These are phyloP conservation scores for Plecotus auritus DNA, from an alignment of 2,113 vertebrate species.

Conservation along the genomic window DNA sequence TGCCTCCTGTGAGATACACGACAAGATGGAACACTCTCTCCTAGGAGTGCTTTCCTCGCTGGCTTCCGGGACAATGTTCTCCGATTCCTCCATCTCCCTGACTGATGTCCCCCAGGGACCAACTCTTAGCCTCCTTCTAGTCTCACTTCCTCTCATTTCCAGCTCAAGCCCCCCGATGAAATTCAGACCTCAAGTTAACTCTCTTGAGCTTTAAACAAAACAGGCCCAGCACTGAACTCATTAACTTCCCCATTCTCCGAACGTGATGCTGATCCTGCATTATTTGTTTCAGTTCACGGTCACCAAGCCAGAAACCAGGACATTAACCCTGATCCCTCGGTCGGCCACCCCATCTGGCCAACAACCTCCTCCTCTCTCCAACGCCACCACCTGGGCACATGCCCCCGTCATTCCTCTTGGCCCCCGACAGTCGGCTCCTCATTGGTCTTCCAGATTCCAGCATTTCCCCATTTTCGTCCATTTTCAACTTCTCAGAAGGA, in stretches of 20 bases:
- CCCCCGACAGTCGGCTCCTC: not conserved
- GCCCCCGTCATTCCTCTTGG: not conserved
- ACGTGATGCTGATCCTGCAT: not conserved
- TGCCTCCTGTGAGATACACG: not conserved
- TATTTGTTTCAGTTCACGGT: not conserved
- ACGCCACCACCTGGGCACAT: accelerated
- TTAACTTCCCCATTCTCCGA: not conserved
- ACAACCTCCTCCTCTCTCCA: not conserved
- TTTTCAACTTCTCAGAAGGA: not conserved
- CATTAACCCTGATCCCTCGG: not conserved
- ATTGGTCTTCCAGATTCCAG: not conserved
- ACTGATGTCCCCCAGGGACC: not conserved
- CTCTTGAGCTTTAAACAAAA: conserved; percentile 3
- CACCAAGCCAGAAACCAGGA: not conserved
- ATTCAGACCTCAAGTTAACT: not conserved
- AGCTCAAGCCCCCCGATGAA: not conserved
- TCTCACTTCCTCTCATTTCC: not conserved
- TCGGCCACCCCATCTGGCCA: not conserved
- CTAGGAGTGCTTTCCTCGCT: accelerated
- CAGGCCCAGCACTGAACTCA: not conserved
- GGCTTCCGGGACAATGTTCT: not conserved
- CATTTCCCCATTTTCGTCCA: not conserved
- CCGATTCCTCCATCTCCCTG: not conserved
- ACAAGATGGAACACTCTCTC: not conserved
- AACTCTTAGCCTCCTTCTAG: not conserved